These are phyloP conservation scores for Acestrorhynchus altus DNA, from an alignment of 2,797 vertebrate genomes.

Conservation along the genomic window DNA sequence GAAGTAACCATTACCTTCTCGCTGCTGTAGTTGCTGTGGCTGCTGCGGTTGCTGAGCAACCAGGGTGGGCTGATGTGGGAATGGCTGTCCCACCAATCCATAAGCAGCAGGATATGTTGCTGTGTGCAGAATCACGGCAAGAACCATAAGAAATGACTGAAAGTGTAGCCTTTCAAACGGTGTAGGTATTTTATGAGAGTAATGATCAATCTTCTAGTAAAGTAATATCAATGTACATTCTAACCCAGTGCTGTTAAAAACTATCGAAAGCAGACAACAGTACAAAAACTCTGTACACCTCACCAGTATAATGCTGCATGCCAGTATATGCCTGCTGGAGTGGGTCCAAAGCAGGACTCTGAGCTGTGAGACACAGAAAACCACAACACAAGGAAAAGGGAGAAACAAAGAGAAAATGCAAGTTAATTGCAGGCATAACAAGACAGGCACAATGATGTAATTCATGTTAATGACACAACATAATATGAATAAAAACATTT, in stretches of 20 bases:
- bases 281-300: constrained; percentile 42
- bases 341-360: constrained; percentile 91
- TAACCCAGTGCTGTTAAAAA: neutral
- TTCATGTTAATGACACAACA: no score
- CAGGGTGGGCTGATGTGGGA: constrained; percentile 88
- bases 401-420: neutral
- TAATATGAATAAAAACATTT: no score
- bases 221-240: neutral
- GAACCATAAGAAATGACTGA: neutral
- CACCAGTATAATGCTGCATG: constrained; percentile 97
- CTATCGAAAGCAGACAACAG: neutral
- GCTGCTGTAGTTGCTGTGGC: constrained; percentile 88
- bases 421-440: neutral
- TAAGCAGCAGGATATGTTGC: constrained; percentile 94
- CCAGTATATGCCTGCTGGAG: constrained; percentile 93
- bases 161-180: no score
- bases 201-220: no score
- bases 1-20: constrained; percentile 80
- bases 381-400: constrained; percentile 53
- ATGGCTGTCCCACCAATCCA: constrained; percentile 90
- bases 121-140: constrained; percentile 66
- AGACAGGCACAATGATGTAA: neutral
- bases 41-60: constrained; percentile 89
- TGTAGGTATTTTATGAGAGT: no score
- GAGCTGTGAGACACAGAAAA: constrained; percentile 76